Conservation (phyloP, 2,888 invertebrate genomes). For the Caenorhabditis afra region DNA sequence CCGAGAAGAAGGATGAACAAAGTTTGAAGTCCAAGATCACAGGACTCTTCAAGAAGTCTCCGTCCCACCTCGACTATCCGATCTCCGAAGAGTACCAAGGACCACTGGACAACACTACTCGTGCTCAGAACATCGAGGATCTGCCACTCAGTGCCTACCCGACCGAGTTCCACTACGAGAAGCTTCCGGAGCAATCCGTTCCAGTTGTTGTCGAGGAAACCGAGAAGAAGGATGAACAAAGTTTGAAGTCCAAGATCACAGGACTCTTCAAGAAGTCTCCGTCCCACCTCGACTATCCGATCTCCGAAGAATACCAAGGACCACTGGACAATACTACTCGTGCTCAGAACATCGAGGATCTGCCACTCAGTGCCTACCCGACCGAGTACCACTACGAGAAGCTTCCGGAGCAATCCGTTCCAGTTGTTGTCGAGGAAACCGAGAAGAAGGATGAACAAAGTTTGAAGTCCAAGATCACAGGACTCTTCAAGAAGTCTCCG, state of each 20-base stretch:
- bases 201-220: conserved; percentile 42
- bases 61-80: conserved; percentile 21
- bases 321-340: conserved; percentile 47
- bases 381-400: conserved; percentile 41
- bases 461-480: conserved; percentile 36
- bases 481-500: conserved; percentile 48
- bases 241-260: conserved; percentile 46
- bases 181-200: conserved; percentile 22
- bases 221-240: conserved; percentile 38
- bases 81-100: conserved; percentile 13
- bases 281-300: conserved; percentile 68
- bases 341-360: conserved; percentile 36
- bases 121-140: conserved; percentile 57
- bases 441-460: conserved; percentile 30
- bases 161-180: conserved; percentile 32
- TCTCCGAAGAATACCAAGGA: conserved; percentile 61
- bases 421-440: conserved; percentile 37
- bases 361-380: conserved; percentile 39
- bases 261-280: conserved; percentile 58
- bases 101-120: conserved; percentile 11
- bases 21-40: conserved; percentile 27
- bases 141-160: conserved; percentile 56
- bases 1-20: conserved; percentile 23
- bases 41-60: conserved; percentile 16
- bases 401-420: conserved; percentile 30